Evolutionary conservation across 2,888 invertebrate species (phyloP), one percentile per base, ranked within the genome.

Genomic region (Cephus sareptanus): DNA sequence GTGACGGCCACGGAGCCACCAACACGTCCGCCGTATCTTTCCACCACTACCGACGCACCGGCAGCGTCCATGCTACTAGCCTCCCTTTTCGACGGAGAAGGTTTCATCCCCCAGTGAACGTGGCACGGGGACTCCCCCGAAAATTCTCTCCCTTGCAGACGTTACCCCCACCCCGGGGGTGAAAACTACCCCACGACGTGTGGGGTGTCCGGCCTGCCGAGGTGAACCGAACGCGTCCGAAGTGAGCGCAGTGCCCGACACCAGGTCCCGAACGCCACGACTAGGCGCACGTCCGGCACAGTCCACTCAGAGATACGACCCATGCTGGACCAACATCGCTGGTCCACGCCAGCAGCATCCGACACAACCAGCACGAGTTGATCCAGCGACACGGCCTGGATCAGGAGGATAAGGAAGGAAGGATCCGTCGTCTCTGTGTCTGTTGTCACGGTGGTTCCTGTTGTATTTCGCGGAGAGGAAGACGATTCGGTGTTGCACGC

Each of bases 231-330:
- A 85, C 86, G 86, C 89, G 88, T 87, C 90, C 90, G 90, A 88
- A 90, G 87, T 75, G 87, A 88, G 89, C 89, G 87, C 89, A 90
- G 90, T 89, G 85, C 80, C 77, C 80, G 78, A 88, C 87, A 87
- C 88, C 91, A 90, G 89, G 89, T 89, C 89, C 88, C 90, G 88
- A 87, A 89, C 88, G 87, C 88, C 88, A 87, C 86, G 80, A 83
- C 84, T 79, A 82, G 87, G 89, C 90, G 89, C 90, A 90, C 90
- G 91, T 90, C 89, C 91, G 89, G 91, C 91, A 90, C 91, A 91
- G 91, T 91, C 91, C 91, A 91, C 91, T 91, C 89, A 87, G 89
- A 89, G 91, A 91, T 91, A 91, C 91, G 91, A 90, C 90, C 90
- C 91, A 90, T 90, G 91, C 91, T 90, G 91, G 91, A 91, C 91